Evolutionary conservation across 2,888 invertebrate species (phyloP).

Genomic region (Cantharis rustica): DNA sequence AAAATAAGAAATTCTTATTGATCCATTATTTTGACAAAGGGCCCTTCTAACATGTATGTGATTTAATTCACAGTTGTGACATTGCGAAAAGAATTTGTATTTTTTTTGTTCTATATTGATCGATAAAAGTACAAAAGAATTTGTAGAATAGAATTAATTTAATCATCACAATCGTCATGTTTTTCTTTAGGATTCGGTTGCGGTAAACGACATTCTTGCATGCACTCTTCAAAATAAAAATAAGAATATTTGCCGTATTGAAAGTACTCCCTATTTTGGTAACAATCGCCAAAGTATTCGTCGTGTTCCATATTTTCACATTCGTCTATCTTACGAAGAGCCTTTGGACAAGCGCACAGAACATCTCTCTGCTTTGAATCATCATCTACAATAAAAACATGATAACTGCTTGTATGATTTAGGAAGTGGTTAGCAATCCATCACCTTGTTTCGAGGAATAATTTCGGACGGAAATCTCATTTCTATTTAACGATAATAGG

Average conservation of each 20-base stretch:
- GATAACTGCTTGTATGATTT: background rate
- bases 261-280: slow-evolving; percentile 22
- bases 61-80: background rate
- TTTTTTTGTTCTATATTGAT: background rate
- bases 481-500: background rate
- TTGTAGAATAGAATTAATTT: background rate
- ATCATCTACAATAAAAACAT: background rate
- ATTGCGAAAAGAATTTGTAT: too few species aligned
- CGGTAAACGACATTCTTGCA: background rate
- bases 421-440: background rate
- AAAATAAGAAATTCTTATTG: too few species aligned
- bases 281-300: slow-evolving; percentile 4
- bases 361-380: background rate
- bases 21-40: too few species aligned
- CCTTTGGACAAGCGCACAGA: background rate
- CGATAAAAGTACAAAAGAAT: background rate
- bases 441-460: background rate
- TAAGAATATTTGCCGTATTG: slow-evolving; percentile 3
- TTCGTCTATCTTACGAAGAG: background rate
- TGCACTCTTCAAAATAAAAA: slow-evolving; percentile 1
- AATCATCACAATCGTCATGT: background rate
- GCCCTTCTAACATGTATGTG: too few species aligned
- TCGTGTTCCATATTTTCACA: background rate
- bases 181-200: background rate
- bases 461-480: background rate